Percentiles rank a stretch among this genome's conserved stretches.
These are phyloP conservation scores for Spilosoma lubricipeda DNA, from an alignment of 2,888 invertebrate genomes.

Conservation along the genomic window DNA sequence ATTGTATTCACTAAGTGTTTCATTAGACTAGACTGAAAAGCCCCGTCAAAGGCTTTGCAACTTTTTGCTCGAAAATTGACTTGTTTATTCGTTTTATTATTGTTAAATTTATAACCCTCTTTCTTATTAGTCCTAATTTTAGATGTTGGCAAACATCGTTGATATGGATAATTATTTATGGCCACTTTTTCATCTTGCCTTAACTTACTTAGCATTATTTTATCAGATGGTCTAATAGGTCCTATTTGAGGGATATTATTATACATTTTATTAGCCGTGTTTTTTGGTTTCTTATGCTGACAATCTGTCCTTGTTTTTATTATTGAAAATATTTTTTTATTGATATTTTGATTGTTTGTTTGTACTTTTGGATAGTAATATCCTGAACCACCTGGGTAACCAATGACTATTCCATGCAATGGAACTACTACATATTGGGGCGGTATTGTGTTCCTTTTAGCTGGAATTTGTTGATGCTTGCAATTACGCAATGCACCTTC, in stretches of 20 bases:
- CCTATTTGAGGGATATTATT: not conserved
- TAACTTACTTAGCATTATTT: not conserved
- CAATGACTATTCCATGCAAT: conserved; percentile 6
- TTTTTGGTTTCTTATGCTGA: not conserved
- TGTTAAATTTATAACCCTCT: not conserved
- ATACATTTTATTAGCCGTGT: not conserved
- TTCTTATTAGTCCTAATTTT: not conserved
- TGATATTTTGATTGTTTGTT: not conserved
- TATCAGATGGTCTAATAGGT: not conserved
- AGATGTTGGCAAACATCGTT: not conserved
- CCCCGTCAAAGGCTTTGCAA: not conserved
- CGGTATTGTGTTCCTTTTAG: not conserved
- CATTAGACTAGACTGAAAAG: not conserved
- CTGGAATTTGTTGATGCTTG: not conserved
- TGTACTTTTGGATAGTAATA: conserved; percentile 1
- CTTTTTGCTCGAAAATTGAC: not conserved
- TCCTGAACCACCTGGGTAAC: not conserved
- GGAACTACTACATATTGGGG: conserved; percentile 7
- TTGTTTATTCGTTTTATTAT: not conserved
- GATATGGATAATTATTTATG: not conserved
- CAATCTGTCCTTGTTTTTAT: too few species aligned
- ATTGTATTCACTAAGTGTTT: not conserved
- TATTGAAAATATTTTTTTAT: not conserved
- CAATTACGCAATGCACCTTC: not conserved
- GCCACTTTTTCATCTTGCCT: not conserved